Evolutionary conservation across 2,113 vertebrate species (phyloP), one percentile per base, ranked within the genome.

Genomic region (Syngnathus typhle): DNA sequence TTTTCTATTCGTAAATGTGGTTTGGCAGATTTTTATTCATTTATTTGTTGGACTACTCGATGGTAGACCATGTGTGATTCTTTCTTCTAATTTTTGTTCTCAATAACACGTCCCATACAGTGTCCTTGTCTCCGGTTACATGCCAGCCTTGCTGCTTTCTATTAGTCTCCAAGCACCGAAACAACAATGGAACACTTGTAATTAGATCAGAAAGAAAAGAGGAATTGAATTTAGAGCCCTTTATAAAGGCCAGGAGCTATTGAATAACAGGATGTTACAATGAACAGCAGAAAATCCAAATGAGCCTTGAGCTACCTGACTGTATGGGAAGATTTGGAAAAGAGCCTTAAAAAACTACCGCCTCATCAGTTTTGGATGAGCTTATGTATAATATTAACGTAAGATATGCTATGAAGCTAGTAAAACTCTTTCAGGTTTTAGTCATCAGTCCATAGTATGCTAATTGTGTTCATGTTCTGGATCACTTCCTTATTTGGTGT

Each of bases 111-210:
- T 38, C 16, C 27, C 27, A 32, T 32, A 2, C 41, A 56, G 65
- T 74, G 7, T 65, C 55, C 38, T 38, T 69, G 81, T 82, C 64
- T 87, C 47, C 52, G 64, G 52, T 88, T 86, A 80, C 84, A 67
- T 37, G 41, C 8, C 8, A 39, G 58, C 71, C 36, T 55, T 39
- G 6, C 49, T 51, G 55, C 44, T 67, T 72, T 72, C 47, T 59
- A 12, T 38, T 41, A 15, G 38, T 36, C 43, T 73, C 46, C 73
- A 5, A 60, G 47, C 37, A 65, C 21, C 9, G 27, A 32, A 27
- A 15, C 54, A 43, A n/a, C 15, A 36, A 60, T n/a, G 65, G 66
- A 83, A 72, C 47, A 37, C 21, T 18, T 51, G 73, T 81, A 76
- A 86, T 70, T n/a, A 52, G 77, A 85, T 75, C 51, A 0, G 39